Conservation (phyloP, 2,113 vertebrate genomes). For the Phalacrocorax carbo region DNA sequence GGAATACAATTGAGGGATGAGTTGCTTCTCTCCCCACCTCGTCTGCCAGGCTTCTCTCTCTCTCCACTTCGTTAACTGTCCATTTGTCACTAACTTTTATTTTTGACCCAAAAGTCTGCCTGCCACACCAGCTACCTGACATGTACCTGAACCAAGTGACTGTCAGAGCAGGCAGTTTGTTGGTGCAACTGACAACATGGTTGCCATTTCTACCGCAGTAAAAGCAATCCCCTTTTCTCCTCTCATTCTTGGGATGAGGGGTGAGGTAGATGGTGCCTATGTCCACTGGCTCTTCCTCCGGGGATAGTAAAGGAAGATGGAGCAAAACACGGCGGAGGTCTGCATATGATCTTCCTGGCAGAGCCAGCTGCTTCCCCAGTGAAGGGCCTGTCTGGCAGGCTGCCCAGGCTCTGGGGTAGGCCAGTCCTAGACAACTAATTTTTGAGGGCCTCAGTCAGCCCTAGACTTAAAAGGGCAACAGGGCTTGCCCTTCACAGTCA, state of each 20-base stretch:
- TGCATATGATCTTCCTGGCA: not conserved
- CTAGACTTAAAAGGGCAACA: not conserved
- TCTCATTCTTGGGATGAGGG: not conserved
- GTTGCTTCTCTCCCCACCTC: not conserved
- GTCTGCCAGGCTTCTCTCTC: not conserved
- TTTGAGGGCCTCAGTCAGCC: not conserved
- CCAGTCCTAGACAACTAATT: not conserved
- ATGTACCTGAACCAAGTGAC: not conserved
- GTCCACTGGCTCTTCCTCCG: not conserved
- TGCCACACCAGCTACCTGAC: not conserved
- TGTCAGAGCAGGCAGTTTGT: not conserved
- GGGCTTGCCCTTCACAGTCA: not conserved
- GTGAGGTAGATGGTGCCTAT: not conserved
- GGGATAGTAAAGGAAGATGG: not conserved
- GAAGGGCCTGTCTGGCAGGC: not conserved
- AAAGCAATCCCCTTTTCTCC: not conserved
- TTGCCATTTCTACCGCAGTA: not conserved
- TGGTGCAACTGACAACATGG: not conserved
- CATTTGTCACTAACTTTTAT: not conserved
- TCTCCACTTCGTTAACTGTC: not conserved
- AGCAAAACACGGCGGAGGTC: not conserved
- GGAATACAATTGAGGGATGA: not conserved
- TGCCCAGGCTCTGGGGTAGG: not conserved
- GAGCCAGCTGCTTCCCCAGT: not conserved
- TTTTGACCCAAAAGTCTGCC: not conserved